Base-by-base conservation (phyloP, 2,113 vertebrate genomes). In the Nicator chloris region DNA sequence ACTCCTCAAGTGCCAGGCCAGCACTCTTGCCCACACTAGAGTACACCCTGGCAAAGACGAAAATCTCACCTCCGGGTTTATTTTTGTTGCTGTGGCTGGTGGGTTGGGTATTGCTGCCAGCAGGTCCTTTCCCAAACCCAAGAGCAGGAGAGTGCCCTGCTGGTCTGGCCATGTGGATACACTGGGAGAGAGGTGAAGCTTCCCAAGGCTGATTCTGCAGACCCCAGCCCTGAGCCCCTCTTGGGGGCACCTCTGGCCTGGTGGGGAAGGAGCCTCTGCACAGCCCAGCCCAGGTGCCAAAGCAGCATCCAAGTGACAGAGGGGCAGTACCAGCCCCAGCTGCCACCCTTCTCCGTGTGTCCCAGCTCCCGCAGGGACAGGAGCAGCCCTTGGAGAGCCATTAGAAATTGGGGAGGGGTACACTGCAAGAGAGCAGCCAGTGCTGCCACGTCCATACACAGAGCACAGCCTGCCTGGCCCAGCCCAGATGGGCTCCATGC, bases 201-300 rank as follows among this genome's bases (percentile, higher is more conserved):
- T 40, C 71, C 65, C 37, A 14, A 3, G 9, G 47, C 44, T 28
- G 39, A 14, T 40, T 44, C 77, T 59, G 18, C 5, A 2, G 15
- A 42, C 7, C 33, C 13, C 50, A 60, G 64, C 33, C 50, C 79
- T 0, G 0, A 5, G 4, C 8, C 30, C 11, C 60, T 70, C 80
- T 2, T n/a, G n/a, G n/a, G n/a, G n/a, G 2, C 12, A 18, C 2
- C 33, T 13, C 18, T 0, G 26, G 30, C 21, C 17, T 27, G 24
- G 35, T 7, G n/a, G 22, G 49, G 57, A 83, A 80, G 59, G 59
- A 72, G 39, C 15, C 39, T 75, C 51, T 1, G 2, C 39, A 24
- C 10, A 63, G 70, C 77, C n/a, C 3, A 2, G 50, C 27, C 40
- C 31, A n/a, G 44, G 7, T 42, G 70, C 54, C 4, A 6, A 33